These are phyloP conservation scores for Agonopterix heracliana DNA, from an alignment of 2,888 invertebrate genomes.

Conservation along the genomic window DNA sequence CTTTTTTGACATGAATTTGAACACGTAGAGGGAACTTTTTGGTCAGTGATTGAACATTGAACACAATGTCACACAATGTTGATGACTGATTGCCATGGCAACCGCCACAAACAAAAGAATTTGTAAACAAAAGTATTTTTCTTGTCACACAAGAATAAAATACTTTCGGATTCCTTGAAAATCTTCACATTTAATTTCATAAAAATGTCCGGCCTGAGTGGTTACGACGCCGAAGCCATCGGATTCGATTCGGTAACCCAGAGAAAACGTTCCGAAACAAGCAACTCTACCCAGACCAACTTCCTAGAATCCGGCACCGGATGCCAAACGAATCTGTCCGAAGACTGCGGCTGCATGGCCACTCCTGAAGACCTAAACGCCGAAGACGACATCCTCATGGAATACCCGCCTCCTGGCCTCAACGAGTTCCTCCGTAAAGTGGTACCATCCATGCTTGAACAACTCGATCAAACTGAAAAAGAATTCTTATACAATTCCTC, in stretches of 20 bases:
- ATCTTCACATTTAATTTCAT: background rate
- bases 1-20: too few species aligned
- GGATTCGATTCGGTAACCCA: constrained; percentile 50
- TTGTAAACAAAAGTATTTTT: constrained; percentile 3
- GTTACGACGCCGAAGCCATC: constrained; percentile 54
- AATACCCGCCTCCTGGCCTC: constrained; percentile 48
- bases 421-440: constrained; percentile 57
- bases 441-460: constrained; percentile 54
- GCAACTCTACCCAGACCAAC: constrained; percentile 45
- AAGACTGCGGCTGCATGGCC: constrained; percentile 38
- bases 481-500: constrained; percentile 42
- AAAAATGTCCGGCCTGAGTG: constrained; percentile 53
- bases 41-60: too few species aligned
- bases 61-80: too few species aligned
- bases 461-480: constrained; percentile 43
- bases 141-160: background rate
- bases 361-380: constrained; percentile 39
- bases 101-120: constrained; percentile 7
- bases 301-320: constrained; percentile 33
- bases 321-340: constrained; percentile 39
- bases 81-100: constrained; percentile 4
- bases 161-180: background rate
- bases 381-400: constrained; percentile 30
- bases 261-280: constrained; percentile 25
- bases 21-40: too few species aligned